Conservation (phyloP, 1,140 invertebrate genomes). For the Dinoponera quadriceps region DNA sequence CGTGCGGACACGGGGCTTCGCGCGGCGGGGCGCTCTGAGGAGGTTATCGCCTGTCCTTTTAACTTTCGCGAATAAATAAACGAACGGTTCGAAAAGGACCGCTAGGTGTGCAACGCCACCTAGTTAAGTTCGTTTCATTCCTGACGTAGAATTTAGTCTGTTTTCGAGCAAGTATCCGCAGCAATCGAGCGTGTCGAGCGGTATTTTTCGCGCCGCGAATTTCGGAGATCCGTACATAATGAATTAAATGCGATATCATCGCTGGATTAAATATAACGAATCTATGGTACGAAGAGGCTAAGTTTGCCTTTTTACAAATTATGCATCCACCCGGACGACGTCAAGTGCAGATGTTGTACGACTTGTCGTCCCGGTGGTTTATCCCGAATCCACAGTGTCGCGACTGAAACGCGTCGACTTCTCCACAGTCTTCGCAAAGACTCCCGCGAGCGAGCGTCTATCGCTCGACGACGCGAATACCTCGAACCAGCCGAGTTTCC, state of each 20-base stretch:
- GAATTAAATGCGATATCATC: neutral
- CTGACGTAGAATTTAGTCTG: neutral
- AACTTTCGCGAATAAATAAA: constrained; percentile 16
- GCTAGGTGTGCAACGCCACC: neutral
- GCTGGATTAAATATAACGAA: neutral
- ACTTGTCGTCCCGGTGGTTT: no score
- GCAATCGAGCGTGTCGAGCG: neutral
- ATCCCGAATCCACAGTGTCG: no score
- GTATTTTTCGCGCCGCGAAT: neutral
- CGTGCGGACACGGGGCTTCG: neutral
- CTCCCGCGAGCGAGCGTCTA: neutral
- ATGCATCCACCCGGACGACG: no score
- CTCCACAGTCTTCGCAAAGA: neutral
- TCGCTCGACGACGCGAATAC: constrained; percentile 3
- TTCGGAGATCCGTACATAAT: neutral
- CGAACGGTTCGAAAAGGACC: neutral
- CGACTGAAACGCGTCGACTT: neutral
- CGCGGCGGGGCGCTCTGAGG: neutral
- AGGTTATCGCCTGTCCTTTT: neutral
- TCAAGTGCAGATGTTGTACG: no score
- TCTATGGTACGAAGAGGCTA: neutral
- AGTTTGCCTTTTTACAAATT: neutral
- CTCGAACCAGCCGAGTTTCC: neutral
- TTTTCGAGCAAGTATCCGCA: neutral
- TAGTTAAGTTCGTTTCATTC: neutral